Evolutionary conservation across 2,888 invertebrate species (phyloP).

Genomic region (Eristalis intricaria): DNA sequence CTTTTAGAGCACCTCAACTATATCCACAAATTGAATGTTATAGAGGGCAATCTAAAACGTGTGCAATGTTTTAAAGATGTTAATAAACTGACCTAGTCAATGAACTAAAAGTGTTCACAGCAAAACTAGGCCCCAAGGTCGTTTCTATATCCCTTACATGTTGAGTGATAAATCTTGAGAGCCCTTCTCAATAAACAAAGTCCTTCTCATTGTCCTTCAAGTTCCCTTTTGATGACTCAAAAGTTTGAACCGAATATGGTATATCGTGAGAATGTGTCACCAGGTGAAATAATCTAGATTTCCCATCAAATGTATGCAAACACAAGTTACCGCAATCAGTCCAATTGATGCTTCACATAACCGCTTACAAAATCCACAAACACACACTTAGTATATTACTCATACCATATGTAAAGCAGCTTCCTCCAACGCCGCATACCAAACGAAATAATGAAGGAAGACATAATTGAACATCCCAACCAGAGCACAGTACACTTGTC

Average conservation of each 20-base stretch:
- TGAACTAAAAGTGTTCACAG: background rate
- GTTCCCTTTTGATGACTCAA: background rate
- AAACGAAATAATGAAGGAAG: constrained; percentile 24
- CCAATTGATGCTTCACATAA: background rate
- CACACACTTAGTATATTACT: constrained; percentile 4
- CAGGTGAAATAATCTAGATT: background rate
- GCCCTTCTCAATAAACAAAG: too few relatives aligned
- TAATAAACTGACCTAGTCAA: background rate
- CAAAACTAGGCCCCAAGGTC: background rate
- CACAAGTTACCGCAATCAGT: background rate
- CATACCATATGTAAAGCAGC: background rate
- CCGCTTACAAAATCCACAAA: background rate
- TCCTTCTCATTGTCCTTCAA: background rate
- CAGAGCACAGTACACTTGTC: constrained; percentile 26
- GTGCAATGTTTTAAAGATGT: background rate
- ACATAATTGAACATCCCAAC: constrained; percentile 45
- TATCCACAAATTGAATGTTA: background rate
- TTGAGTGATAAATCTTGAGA: background rate
- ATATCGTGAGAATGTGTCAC: background rate
- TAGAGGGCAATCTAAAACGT: background rate
- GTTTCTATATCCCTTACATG: too few relatives aligned
- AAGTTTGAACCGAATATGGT: background rate
- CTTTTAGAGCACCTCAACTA: background rate
- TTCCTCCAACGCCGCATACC: background rate
- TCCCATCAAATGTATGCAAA: background rate